Evolutionary conservation across 2,888 invertebrate genomes (phyloP), one percentile per base, ranked within the genome.

Genomic region (Ophion obscuratus): DNA sequence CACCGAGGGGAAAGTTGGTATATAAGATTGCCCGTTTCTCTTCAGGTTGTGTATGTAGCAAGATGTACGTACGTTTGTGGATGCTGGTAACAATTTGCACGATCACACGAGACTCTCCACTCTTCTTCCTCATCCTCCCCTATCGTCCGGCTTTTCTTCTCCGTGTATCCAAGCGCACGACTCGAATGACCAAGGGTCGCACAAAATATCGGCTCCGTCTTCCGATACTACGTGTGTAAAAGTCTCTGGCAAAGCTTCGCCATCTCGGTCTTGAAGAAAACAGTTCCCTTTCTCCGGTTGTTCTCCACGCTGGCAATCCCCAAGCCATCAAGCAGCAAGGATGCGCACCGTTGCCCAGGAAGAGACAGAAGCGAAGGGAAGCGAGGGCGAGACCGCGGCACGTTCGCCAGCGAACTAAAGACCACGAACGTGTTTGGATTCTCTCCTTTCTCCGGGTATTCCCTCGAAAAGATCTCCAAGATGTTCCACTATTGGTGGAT

Each of bases 361-460:
- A 66, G 61, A 68, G 53, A 64, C 24, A 27, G 36, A 24, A 53
- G 76, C n/a, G n/a, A 57, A n/a, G 53, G 44, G 78, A 62, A 4
- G 53, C 59, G 66, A 40, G 59, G 62, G 67, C 24, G 64, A 86
- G 83, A 86, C 81, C 86, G 78, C 86, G 78, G 83, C 81, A 86
- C 83, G 86, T 86, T 83, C 59, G 68, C 75, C 59, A 70, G 67
- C 57, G 71, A 76, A 76, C 70, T 68, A 84, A 84, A 73, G 81
- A 78, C 70, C 77, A 66, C 79, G 86, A 71, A 86, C 86, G 86
- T 86, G 86, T 86, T 79, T 66, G 83, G 81, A 86, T 84, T 67
- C 27, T 47, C 77, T 78, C 75, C 75, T 70, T 67, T 73, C 53
- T 47, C 70, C 71, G 77, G 66, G 64, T 64, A 59, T 78, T 75